Base-by-base conservation (phyloP, 92 coral and sea anemone species). In the Epizoanthus illoricatus region DNA sequence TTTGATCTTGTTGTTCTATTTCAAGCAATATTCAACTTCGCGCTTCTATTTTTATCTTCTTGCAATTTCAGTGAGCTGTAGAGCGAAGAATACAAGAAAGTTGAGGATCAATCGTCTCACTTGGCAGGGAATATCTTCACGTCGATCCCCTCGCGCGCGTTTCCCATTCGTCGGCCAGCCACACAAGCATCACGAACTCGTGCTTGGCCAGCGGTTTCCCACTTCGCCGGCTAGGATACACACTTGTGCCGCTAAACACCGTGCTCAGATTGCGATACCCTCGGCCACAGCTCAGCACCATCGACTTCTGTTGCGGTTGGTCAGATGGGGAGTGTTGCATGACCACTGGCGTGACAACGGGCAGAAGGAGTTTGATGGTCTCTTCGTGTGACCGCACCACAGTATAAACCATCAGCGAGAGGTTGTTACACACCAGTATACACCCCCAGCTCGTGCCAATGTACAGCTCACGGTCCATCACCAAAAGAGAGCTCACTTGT, bases 371-470 rank as follows among this genome's bases (percentile, higher is more conserved):
- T 63, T 89, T 92, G 49, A 93, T 90, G 19, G 92, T 83, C 56
- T 91, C 93, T 47, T 96, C 98, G 80, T 96, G 99, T 56, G 92
- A 90, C 41, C 99, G 96, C 28, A 96, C 90, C 5, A 93, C 92
- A 8, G 99, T 89, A 79, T 88, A 91, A 9, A 96, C 98, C 87
- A 92, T 86, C 8, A 96, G 86, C 4, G 97, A 78, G 54, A 96
- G 92, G 78, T 92, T 96, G 80, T 91, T 87, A 67, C 99, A 96
- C 54, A 96, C 98, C 42, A 96, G 90, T 55, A 93, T 91, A 65
- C 99, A 96, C 9, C 99, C 99, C 93, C 94, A 94, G 68, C 94
- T 93, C 43, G 99, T 96, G 54, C 98, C 99, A 13, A 96, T 89
- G 87, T 92, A 96, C 61, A 96, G 87, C 85, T 93, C 99, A 75